Percentiles rank a stretch among this genome's conserved stretches.
phyloP scores from a whole-genome alignment of 2,888 invertebrate genomes.

The Synergus laeviventris region DNA sequence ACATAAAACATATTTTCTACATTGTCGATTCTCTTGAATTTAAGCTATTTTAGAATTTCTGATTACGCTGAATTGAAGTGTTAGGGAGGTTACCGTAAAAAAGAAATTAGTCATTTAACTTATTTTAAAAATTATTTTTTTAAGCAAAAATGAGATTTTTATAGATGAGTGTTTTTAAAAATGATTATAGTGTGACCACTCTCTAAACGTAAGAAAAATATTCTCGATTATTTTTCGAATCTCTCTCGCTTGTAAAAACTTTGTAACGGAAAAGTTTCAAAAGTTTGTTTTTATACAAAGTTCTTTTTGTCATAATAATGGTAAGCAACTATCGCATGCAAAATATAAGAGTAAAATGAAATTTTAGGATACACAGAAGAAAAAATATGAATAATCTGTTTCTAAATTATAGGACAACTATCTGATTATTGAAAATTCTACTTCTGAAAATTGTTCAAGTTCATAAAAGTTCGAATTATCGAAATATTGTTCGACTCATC shows the following conservation, averaged over 20 bases:
- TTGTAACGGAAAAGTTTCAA: too few species aligned
- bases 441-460: neutral
- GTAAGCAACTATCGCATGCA: conserved; percentile 70
- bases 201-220: too few species aligned
- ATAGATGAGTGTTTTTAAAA: neutral
- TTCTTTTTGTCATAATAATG: conserved; percentile 42
- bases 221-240: too few species aligned
- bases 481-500: too few species aligned
- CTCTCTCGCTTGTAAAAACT: too few species aligned
- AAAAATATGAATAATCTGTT: neutral
- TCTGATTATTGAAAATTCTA: neutral
- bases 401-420: neutral
- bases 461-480: neutral
- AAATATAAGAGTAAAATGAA: conserved; percentile 56
- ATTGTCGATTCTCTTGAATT: conserved; percentile 21
- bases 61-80: too few species aligned
- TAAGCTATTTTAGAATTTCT: too few species aligned
- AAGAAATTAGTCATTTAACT: neutral
- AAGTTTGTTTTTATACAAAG: too few species aligned
- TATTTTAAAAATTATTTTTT: neutral
- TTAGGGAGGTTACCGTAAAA: too few species aligned
- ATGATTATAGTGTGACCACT: too few species aligned
- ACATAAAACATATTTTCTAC: conserved; percentile 4
- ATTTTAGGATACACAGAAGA: conserved; percentile 21
- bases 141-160: neutral